Evolutionary conservation across 2,888 invertebrate species (phyloP).

Genomic region (Drosophila pegasa): DNA sequence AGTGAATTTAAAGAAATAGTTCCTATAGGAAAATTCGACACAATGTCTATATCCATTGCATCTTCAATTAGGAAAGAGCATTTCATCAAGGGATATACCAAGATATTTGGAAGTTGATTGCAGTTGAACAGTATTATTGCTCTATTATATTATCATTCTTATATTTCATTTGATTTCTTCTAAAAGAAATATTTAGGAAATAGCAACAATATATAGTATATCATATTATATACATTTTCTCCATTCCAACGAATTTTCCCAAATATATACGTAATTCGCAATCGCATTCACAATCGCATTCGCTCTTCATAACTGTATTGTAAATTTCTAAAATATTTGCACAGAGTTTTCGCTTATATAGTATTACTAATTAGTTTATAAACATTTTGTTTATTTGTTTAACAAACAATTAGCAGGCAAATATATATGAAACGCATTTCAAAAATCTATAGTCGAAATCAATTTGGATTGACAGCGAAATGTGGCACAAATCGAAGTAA

Average conservation of each 20-base stretch:
- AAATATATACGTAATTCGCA: neutral
- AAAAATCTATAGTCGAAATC: neutral
- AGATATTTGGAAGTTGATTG: too few species aligned
- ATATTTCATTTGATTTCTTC: too few species aligned
- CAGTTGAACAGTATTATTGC: too few species aligned
- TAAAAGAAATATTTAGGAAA: too few species aligned
- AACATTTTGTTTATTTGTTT: slow-evolving; percentile 13
- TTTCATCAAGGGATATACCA: too few species aligned
- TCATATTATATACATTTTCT: neutral
- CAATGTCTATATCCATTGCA: too few species aligned
- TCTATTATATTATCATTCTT: too few species aligned
- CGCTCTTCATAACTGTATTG: neutral
- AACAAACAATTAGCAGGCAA: slow-evolving; percentile 45
- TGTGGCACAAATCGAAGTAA: neutral
- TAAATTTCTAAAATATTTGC: neutral
- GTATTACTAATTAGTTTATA: slow-evolving; percentile 26
- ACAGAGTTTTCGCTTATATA: neutral
- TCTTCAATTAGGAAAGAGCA: too few species aligned
- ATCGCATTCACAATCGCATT: too few species aligned
- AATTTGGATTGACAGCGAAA: neutral
- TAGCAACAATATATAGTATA: too few species aligned
- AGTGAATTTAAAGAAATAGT: too few species aligned
- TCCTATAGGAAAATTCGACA: too few species aligned
- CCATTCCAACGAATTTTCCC: neutral
- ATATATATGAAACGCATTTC: neutral